These are phyloP conservation scores for Sebastes nivosus DNA, from an alignment of 2,797 vertebrate genomes.

Conservation along the genomic window DNA sequence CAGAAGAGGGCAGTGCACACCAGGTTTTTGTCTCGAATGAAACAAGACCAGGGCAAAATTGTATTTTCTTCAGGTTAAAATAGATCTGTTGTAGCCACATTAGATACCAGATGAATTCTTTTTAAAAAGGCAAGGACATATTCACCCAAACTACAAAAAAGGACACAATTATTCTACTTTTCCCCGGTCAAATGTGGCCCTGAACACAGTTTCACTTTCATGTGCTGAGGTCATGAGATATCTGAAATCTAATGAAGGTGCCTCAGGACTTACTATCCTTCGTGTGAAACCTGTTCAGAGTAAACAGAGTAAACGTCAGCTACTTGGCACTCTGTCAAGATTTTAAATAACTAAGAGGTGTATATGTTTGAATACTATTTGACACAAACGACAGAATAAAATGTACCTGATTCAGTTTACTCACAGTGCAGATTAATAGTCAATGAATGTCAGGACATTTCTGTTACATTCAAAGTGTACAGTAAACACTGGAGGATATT, in stretches of 20 bases:
- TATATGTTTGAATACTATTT: background rate
- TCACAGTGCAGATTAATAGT: no score
- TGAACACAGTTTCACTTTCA: background rate
- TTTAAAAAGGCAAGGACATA: background rate
- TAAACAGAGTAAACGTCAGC: background rate
- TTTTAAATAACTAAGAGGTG: background rate
- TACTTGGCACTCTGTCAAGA: background rate
- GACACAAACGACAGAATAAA: background rate
- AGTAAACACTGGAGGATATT: background rate
- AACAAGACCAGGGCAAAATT: background rate
- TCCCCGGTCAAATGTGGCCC: background rate
- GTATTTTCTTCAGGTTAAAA: background rate
- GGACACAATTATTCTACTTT: background rate
- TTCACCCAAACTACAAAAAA: background rate
- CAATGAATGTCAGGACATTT: background rate
- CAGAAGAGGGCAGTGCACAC: conserved; percentile 61
- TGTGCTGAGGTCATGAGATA: background rate
- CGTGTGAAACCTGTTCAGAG: background rate
- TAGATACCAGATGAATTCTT: background rate
- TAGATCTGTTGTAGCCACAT: background rate
- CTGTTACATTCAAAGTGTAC: background rate
- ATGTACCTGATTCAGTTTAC: background rate
- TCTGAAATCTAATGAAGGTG: background rate
- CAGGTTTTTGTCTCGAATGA: background rate
- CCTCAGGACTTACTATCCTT: background rate